A percentile compares a stretch with the other conserved stretches of the same genome.
Conservation (phyloP, 2,797 vertebrate species). For the Tapirus indicus region DNA sequence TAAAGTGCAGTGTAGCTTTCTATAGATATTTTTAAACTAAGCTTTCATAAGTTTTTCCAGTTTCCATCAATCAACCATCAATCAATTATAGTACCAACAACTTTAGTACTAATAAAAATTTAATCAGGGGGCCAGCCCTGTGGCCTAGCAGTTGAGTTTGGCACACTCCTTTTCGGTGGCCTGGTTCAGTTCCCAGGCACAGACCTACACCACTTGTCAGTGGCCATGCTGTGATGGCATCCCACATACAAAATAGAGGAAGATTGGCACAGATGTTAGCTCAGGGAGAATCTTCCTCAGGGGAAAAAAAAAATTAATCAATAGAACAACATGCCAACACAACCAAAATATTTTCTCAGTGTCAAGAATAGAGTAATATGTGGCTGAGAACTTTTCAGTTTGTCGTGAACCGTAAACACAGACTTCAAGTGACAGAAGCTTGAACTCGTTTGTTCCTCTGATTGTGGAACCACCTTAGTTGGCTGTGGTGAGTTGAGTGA, state of each 20-base stretch:
- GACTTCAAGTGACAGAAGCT: not conserved
- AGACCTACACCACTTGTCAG: too few species aligned
- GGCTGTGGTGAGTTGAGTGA: not conserved
- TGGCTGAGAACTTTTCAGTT: not conserved
- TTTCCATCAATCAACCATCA: not conserved
- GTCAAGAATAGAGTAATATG: slow-evolving; percentile 24
- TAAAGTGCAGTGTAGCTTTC: not conserved
- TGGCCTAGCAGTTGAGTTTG: too few species aligned
- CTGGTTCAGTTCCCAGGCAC: too few species aligned
- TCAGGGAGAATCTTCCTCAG: too few species aligned
- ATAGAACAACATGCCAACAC: not conserved
- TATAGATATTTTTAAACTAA: not conserved
- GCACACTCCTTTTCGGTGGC: too few species aligned
- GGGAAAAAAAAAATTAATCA: not conserved
- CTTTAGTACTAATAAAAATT: slow-evolving; percentile 17
- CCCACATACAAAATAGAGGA: too few species aligned
- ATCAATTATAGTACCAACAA: not conserved
- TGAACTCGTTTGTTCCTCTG: not conserved
- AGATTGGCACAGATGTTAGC: too few species aligned
- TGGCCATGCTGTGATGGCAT: too few species aligned
- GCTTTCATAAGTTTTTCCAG: not conserved
- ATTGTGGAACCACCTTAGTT: not conserved
- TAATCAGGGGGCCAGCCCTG: not conserved
- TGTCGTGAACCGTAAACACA: not conserved
- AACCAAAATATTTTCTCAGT: not conserved